Percentiles rank a stretch among this genome's conserved stretches.
Conservation (phyloP, 2,113 vertebrate species). For the Natator depressus region DNA sequence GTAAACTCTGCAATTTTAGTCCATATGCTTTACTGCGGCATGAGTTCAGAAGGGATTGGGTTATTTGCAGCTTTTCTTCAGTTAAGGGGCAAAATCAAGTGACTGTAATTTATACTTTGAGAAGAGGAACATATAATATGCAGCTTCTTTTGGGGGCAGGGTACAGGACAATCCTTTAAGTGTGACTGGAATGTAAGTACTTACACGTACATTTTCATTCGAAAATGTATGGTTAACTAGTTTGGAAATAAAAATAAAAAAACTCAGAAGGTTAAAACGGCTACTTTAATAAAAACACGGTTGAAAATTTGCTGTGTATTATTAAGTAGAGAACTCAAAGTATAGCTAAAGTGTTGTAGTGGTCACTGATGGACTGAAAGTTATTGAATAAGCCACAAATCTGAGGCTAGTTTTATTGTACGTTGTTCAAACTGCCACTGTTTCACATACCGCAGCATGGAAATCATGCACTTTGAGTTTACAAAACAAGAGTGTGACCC, state of each 20-base stretch:
- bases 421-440: neutral
- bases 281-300: neutral
- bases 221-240: neutral
- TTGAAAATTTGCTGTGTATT: neutral
- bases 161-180: neutral
- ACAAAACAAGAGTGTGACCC: neutral
- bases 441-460: neutral
- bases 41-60: neutral
- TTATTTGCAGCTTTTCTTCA: neutral
- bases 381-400: neutral
- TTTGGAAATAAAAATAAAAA: neutral
- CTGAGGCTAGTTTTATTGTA: fast-evolving
- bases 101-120: neutral
- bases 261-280: neutral
- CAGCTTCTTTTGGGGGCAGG: neutral
- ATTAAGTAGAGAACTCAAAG: neutral
- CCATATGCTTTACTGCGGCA: neutral
- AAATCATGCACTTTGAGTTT: neutral
- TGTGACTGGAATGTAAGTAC: neutral
- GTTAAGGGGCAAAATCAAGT: neutral
- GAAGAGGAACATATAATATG: constrained; percentile 25
- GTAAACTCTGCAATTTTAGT: neutral
- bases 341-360: neutral
- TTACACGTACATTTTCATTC: neutral
- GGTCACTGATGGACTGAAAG: neutral